Conservation (phyloP, 1,140 invertebrate species). For the Hypsibius dujardini region DNA sequence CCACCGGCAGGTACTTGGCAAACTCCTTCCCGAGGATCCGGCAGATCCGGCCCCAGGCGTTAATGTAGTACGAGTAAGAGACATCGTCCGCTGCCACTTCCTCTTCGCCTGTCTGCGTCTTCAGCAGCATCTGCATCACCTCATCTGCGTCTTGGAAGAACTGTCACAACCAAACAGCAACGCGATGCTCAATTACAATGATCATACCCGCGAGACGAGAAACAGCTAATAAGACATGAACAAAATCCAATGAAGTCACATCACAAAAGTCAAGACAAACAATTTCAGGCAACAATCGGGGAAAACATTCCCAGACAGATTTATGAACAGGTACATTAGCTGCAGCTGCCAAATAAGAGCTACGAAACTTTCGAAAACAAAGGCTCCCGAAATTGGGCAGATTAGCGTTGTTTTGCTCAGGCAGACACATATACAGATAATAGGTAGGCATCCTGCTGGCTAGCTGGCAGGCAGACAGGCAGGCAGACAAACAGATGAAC, state of each 20-base stretch:
- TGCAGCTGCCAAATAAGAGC: too few species aligned
- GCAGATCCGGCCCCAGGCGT: constrained; percentile 96
- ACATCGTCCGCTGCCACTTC: constrained; percentile 61
- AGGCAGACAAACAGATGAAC: too few species aligned
- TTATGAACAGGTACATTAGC: too few species aligned
- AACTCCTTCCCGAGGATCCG: constrained; percentile 88
- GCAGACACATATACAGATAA: too few species aligned
- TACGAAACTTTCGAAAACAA: too few species aligned
- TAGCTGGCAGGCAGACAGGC: too few species aligned
- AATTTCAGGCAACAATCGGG: neutral
- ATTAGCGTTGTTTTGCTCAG: too few species aligned
- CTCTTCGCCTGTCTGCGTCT: constrained; percentile 61
- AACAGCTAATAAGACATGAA: constrained; percentile 22
- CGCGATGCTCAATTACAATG: constrained; percentile 19
- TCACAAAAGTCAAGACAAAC: neutral
- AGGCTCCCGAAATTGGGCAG: too few species aligned
- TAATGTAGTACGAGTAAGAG: constrained; percentile 62
- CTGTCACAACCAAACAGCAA: constrained; percentile 30
- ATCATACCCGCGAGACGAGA: neutral
- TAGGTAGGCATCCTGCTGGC: too few species aligned
- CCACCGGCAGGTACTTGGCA: constrained; percentile 83
- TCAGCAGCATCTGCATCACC: constrained; percentile 84
- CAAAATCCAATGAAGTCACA: constrained; percentile 7
- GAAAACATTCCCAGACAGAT: too few species aligned
- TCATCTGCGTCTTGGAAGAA: constrained; percentile 82